Percentiles rank a stretch among this genome's conserved stretches.
Evolutionary conservation across 2,888 invertebrate genomes (phyloP).

Genomic region (Drosophila anomalata): DNA sequence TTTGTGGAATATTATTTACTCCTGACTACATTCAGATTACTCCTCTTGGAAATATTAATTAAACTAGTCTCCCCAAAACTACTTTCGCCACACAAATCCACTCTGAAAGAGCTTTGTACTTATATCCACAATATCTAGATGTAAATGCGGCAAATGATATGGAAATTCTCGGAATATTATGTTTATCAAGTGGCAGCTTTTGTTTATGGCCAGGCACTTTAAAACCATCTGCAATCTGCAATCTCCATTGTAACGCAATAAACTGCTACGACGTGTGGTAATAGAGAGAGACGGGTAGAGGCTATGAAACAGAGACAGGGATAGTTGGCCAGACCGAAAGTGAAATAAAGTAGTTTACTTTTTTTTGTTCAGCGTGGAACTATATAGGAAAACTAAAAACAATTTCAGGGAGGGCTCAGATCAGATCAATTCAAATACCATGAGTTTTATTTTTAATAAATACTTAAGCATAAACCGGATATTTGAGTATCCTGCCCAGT

Average conservation of each 20-base stretch:
- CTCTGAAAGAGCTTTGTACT: slow-evolving; percentile 1
- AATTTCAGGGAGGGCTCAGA: slow-evolving; percentile 33
- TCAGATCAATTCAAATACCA: slow-evolving; percentile 41
- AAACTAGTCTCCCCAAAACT: not conserved
- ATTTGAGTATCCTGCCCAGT: slow-evolving; percentile 53
- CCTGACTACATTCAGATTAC: not conserved
- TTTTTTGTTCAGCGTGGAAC: not conserved
- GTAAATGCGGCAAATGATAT: slow-evolving; percentile 29
- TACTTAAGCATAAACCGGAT: slow-evolving; percentile 62
- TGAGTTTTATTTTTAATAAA: slow-evolving; percentile 60
- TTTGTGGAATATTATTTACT: not conserved
- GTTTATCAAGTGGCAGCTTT: slow-evolving; percentile 33
- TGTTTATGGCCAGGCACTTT: slow-evolving; percentile 33
- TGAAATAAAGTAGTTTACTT: slow-evolving; percentile 1
- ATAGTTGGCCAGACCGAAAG: slow-evolving; percentile 4
- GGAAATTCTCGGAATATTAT: slow-evolving; percentile 30
- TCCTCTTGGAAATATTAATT: not conserved
- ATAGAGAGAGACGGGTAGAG: not conserved
- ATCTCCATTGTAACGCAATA: slow-evolving; percentile 37
- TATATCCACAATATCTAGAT: not conserved
- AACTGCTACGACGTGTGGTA: slow-evolving; percentile 5
- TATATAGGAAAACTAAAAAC: slow-evolving; percentile 20
- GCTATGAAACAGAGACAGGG: not conserved
- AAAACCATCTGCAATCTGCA: slow-evolving; percentile 27
- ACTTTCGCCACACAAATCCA: not conserved